Percentiles rank a stretch among this genome's conserved stretches.
Conservation (phyloP, 2,113 vertebrate genomes). For the Channa argus region DNA sequence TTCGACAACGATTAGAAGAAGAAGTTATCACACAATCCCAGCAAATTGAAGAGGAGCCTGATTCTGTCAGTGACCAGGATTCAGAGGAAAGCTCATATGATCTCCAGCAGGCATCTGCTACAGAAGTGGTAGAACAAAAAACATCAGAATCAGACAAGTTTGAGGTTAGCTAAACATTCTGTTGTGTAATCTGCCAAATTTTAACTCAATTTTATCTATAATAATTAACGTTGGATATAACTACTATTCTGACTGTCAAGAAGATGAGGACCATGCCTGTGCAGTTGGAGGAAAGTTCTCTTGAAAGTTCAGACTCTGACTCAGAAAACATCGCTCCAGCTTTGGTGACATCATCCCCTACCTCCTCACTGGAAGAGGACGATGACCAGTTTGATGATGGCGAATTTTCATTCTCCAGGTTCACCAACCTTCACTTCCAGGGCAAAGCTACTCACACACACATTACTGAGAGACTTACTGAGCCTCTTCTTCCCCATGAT, state of each 20-base stretch:
- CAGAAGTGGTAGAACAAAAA: slow-evolving; percentile 77
- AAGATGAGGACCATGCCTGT: slow-evolving; percentile 2
- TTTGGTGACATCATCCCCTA: not conserved
- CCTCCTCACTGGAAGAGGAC: slow-evolving; percentile 24
- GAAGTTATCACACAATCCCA: slow-evolving; percentile 31
- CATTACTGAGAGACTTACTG: slow-evolving; percentile 80
- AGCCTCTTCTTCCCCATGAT: slow-evolving; percentile 91
- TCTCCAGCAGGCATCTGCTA: slow-evolving; percentile 76
- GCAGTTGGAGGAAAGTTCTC: not conserved
- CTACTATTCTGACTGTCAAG: not conserved
- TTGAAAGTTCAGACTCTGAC: not conserved
- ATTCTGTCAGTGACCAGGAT: slow-evolving; percentile 34
- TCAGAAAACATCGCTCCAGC: not conserved
- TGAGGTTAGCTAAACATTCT: slow-evolving; percentile 78
- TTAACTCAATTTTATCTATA: not conserved
- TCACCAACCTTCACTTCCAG: slow-evolving; percentile 90
- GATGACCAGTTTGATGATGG: slow-evolving; percentile 76
- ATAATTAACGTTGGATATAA: not conserved
- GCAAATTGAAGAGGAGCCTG: slow-evolving; percentile 29
- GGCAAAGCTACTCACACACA: slow-evolving; percentile 84
- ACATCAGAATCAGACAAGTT: slow-evolving; percentile 68
- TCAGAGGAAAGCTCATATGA: slow-evolving; percentile 74
- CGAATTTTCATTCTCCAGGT: slow-evolving; percentile 89
- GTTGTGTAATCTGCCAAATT: not conserved
- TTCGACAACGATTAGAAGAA: slow-evolving; percentile 54